Conservation (phyloP, 2,888 invertebrate species). For the Trachelus troglodyta region DNA sequence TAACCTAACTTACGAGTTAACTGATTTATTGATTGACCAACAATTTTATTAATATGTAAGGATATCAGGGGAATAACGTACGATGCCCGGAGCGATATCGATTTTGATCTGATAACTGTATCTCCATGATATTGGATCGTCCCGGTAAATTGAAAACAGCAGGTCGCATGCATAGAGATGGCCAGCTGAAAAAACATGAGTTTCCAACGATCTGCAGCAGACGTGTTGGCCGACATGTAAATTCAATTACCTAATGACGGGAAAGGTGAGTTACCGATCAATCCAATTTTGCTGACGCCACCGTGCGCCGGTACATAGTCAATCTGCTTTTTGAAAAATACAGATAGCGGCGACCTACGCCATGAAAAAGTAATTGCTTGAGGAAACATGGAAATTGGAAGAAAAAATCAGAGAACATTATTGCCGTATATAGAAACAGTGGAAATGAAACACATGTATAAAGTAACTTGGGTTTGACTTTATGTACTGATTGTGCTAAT, state of each 20-base stretch:
- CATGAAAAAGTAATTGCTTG: background rate
- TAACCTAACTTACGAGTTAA: background rate
- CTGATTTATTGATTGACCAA: background rate
- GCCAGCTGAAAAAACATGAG: background rate
- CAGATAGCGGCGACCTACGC: background rate
- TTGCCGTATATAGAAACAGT: background rate
- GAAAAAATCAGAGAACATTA: background rate
- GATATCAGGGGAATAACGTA: too few relatives aligned
- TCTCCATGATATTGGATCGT: background rate
- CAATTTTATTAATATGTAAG: too few relatives aligned
- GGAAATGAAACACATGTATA: background rate
- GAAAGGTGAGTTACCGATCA: slow-evolving; percentile 5
- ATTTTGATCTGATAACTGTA: background rate
- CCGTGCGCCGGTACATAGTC: background rate
- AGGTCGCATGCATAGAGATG: background rate
- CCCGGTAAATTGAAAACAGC: background rate
- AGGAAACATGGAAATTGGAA: background rate
- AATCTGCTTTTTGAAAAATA: background rate
- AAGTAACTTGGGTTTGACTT: background rate
- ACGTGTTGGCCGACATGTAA: background rate
- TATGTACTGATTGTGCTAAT: background rate
- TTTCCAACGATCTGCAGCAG: background rate
- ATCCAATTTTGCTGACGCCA: slow-evolving; percentile 1
- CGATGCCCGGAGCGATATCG: background rate
- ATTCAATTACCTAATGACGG: slow-evolving; percentile 6